These are phyloP conservation scores for Gonioctena quinquepunctata DNA, from an alignment of 1,140 invertebrate species.

Conservation along the genomic window DNA sequence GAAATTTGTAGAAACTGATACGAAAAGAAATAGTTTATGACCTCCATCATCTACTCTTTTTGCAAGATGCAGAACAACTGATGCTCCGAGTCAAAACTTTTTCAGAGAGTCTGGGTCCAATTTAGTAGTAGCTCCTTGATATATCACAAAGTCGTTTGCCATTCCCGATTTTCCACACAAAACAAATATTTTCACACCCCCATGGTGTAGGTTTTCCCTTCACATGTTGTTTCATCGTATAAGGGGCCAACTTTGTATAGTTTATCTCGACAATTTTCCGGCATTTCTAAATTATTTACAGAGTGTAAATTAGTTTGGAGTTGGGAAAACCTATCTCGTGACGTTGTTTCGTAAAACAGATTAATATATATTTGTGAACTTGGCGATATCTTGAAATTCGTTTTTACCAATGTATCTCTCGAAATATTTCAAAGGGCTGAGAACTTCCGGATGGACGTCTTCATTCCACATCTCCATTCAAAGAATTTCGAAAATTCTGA, in stretches of 20 bases:
- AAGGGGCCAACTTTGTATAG: background rate
- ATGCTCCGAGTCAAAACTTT: background rate
- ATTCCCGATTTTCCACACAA: constrained; percentile 14
- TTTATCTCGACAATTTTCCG: background rate
- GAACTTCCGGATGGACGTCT: too few species aligned
- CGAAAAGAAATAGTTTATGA: background rate
- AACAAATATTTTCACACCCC: constrained; percentile 24
- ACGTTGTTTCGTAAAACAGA: background rate
- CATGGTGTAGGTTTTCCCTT: constrained; percentile 19
- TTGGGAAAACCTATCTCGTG: constrained; percentile 6
- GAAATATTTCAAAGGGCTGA: too few species aligned
- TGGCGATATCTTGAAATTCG: too few species aligned
- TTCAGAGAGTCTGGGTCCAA: background rate
- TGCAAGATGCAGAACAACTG: background rate
- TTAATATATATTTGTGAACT: too few species aligned
- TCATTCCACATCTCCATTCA: background rate
- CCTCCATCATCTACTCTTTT: constrained; percentile 5
- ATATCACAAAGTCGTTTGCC: constrained; percentile 13
- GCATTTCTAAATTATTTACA: background rate
- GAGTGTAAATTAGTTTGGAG: background rate
- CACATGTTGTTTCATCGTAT: constrained; percentile 19
- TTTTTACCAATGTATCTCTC: too few species aligned
- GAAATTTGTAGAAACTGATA: background rate
- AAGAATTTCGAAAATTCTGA: background rate
- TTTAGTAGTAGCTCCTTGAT: constrained; percentile 17